Evolutionary conservation across 1,140 invertebrate species (phyloP).

Genomic region (Bombyx mandarina): DNA sequence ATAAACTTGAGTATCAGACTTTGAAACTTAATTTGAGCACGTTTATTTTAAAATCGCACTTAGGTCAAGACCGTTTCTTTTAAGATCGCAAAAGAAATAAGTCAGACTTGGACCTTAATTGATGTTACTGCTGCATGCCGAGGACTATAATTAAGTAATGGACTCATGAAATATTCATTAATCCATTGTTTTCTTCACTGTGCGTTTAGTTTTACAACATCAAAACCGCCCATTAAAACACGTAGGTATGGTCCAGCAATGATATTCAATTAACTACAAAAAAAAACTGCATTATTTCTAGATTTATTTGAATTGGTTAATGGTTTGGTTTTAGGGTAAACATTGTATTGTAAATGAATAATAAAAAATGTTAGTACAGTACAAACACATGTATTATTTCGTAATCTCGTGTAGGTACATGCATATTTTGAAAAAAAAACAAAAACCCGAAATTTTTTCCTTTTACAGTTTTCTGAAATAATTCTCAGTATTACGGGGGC

Average conservation of each 20-base stretch:
- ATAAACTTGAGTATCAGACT: no score
- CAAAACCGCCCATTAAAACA: conserved; percentile 1
- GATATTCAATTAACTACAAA: not conserved
- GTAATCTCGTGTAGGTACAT: no score
- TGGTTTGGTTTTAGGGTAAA: no score
- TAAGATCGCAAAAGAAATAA: conserved; percentile 29
- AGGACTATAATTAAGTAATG: conserved; percentile 38
- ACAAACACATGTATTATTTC: no score
- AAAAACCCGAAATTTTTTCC: no score
- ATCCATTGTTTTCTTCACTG: conserved; percentile 31
- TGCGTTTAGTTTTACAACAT: conserved; percentile 8
- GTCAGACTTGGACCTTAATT: conserved; percentile 36
- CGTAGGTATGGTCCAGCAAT: not conserved
- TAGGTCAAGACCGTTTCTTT: conserved; percentile 15
- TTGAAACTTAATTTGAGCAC: no score
- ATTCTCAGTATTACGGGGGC: no score
- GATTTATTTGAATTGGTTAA: not conserved
- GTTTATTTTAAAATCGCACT: no score
- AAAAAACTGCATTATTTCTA: not conserved
- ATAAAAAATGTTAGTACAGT: no score
- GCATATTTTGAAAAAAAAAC: no score
- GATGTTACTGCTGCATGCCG: conserved; percentile 40
- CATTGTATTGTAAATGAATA: no score
- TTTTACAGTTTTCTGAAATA: no score
- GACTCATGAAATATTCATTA: conserved; percentile 45